Evolutionary conservation across 2,888 invertebrate species (phyloP), one percentile per base, ranked within the genome.

Genomic region (Chironomus tentans): DNA sequence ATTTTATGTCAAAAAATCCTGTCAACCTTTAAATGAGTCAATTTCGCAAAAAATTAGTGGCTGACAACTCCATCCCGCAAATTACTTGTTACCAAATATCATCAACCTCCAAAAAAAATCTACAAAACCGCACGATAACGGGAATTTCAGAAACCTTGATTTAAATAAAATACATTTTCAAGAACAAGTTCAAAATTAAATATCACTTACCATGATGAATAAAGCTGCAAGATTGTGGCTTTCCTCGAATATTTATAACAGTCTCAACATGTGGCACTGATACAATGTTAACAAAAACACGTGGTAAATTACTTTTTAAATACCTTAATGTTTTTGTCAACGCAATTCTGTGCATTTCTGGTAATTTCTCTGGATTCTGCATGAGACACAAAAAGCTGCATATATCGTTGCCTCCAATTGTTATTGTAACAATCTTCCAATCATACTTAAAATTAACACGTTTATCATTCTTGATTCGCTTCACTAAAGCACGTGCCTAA

Each of bases 401-500:
- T 79, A 88, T 85, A 79, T 88, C 87, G 79, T 88, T 88, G 5
- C 83, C 79, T 18, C 88, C 87, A 56, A 87, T 79, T 73, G 82
- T 88, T 70, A 92, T 85, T 0, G 92, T 92, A 70, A 92, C 84
- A 87, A 88, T 87, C 83, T 88, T 88, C 88, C 88, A 88, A 78
- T 87, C 83, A 50, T 82, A 83, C 73, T 84, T 79, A 7, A 87
- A 68, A 77, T 87, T 81, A 3, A 87, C 84, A 75, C 84, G 81
- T 12, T 82, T 81, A 80, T 87, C 85, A 6, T 78, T 81, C 77
- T 82, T 82, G 4, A 88, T 86, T 77, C 86, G 81, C 61, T 82
- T 82, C 3, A 87, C 81, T 50, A 88, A 79, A 76, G 83, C 80
- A 77, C 82, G 81, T 0, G 87, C 84, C 72, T 73, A 38, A 38